Evolutionary conservation across 1,140 invertebrate genomes (phyloP).

Genomic region (Apis cerana): DNA sequence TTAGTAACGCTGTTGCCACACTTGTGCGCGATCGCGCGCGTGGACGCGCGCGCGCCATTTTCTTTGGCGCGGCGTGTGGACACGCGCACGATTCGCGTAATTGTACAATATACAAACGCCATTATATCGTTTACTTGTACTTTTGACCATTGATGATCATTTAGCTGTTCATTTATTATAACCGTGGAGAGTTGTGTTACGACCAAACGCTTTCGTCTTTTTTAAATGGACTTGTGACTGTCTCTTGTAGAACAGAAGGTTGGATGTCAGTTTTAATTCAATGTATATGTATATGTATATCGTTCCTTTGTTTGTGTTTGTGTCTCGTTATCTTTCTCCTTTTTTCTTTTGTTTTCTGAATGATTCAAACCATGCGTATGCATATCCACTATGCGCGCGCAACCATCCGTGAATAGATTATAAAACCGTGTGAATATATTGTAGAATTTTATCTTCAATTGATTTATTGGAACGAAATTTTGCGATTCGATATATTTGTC

Average conservation of each 20-base stretch:
- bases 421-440: not conserved
- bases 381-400: slow-evolving; percentile 49
- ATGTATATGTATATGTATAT: slow-evolving; percentile 48
- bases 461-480: too few species aligned
- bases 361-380: slow-evolving; percentile 41
- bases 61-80: not conserved
- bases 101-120: slow-evolving; percentile 16
- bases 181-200: slow-evolving; percentile 43
- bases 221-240: slow-evolving; percentile 64
- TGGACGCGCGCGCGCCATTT: not conserved
- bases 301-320: slow-evolving; percentile 41
- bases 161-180: slow-evolving; percentile 60
- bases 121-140: slow-evolving; percentile 29
- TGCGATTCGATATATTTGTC: too few species aligned
- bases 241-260: slow-evolving; percentile 64
- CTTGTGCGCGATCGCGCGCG: slow-evolving; percentile 10
- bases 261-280: slow-evolving; percentile 59
- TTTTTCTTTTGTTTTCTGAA: slow-evolving; percentile 31
- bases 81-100: slow-evolving; percentile 1
- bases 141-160: slow-evolving; percentile 29
- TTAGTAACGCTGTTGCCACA: slow-evolving; percentile 46
- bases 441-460: too few species aligned
- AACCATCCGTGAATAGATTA: slow-evolving; percentile 55
- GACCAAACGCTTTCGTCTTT: slow-evolving; percentile 57
- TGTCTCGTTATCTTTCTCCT: slow-evolving; percentile 26